phyloP scores from a whole-genome alignment of 2,888 invertebrate genomes.

The Mesodorylaimus sp. region DNA sequence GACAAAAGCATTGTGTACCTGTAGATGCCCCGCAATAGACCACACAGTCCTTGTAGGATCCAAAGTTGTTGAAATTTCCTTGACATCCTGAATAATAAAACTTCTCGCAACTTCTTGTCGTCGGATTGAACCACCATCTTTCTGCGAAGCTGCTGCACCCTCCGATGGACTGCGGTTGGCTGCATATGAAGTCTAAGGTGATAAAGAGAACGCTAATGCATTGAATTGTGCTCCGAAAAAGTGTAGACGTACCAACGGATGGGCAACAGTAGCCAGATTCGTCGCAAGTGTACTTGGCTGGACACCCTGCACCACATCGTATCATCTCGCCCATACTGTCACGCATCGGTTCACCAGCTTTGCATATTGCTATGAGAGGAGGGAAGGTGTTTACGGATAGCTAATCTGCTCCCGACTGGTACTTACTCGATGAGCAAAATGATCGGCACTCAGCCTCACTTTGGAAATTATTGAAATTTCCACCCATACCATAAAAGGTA shows the following conservation, averaged over 20 bases:
- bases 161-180: constrained; percentile 12
- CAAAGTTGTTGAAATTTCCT: constrained; percentile 27
- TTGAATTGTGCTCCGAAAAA: no score
- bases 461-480: background rate
- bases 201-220: background rate
- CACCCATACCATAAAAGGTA: background rate
- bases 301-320: constrained; percentile 19
- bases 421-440: background rate
- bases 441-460: background rate
- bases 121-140: constrained; percentile 30
- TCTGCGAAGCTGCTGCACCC: constrained; percentile 27
- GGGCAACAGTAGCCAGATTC: constrained; percentile 25
- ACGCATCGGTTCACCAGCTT: constrained; percentile 27
- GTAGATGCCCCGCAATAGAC: constrained; percentile 26
- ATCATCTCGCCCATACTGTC: constrained; percentile 26
- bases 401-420: background rate
- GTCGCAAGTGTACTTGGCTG: constrained; percentile 21
- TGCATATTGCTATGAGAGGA: constrained; percentile 20
- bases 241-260: background rate
- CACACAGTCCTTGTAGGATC: constrained; percentile 27
- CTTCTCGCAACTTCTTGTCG: constrained; percentile 28
- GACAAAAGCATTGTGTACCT: no score
- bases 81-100: constrained; percentile 28
- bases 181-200: background rate
- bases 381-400: background rate